A percentile compares a stretch with the other conserved stretches of the same genome.
phyloP scores from a whole-genome alignment of 2,888 invertebrate species.

The Cecidostiba fungosa region DNA sequence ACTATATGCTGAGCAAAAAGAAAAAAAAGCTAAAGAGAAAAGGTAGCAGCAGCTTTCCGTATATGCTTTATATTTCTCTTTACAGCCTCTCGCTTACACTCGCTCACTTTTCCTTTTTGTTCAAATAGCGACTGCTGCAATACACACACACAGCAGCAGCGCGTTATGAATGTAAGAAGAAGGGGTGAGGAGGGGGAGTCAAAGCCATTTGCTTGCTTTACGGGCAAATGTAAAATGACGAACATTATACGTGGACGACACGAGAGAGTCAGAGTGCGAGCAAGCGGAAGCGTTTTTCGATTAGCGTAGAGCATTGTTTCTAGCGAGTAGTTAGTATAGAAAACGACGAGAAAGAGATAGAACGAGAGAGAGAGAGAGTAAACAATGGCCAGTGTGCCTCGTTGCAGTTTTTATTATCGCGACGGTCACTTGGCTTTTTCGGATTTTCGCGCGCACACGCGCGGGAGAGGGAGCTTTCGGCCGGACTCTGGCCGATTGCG shows the following conservation, averaged over 20 bases:
- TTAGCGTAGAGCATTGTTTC: conserved; percentile 49
- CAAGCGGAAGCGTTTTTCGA: conserved; percentile 48
- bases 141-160: conserved; percentile 20
- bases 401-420: conserved; percentile 59
- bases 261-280: not conserved
- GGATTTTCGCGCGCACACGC: conserved; percentile 56
- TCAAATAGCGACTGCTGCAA: conserved; percentile 7
- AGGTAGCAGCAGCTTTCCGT: conserved; percentile 7
- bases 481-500: conserved; percentile 34
- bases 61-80: conserved; percentile 33
- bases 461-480: not conserved
- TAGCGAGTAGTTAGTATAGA: not conserved
- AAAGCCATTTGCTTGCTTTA: conserved; percentile 46
- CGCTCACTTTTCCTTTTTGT: conserved; percentile 21
- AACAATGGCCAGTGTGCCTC: conserved; percentile 49
- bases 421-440: conserved; percentile 39
- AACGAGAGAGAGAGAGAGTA: conserved; percentile 11
- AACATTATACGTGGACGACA: conserved; percentile 44
- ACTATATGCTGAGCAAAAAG: not conserved
- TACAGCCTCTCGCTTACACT: conserved; percentile 12
- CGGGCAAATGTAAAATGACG: conserved; percentile 60
- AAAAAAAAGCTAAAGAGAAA: not conserved
- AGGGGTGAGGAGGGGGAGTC: conserved; percentile 23
- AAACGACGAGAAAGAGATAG: conserved; percentile 7
- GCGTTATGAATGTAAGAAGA: conserved; percentile 47